phyloP scores from a whole-genome alignment of 2,113 vertebrate species.

The Limnothrissa miodon region DNA sequence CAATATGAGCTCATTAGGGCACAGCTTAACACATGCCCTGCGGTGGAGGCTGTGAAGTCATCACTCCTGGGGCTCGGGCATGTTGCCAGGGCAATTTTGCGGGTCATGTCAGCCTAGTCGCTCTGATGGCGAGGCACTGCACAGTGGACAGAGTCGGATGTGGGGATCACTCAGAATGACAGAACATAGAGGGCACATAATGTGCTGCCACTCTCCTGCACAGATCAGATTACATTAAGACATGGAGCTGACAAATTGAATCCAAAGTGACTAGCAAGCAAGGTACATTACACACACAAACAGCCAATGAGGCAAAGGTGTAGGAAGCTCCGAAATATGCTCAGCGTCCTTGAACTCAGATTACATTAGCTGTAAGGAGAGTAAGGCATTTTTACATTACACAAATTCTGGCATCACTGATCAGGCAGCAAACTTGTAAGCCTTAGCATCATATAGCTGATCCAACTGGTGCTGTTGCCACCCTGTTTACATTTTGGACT shows the following conservation, averaged over 20 bases:
- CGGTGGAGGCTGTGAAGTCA: neutral
- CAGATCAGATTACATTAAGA: neutral
- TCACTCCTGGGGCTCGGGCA: neutral
- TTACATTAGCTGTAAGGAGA: neutral
- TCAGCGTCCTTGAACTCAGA: neutral
- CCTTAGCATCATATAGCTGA: too few species aligned
- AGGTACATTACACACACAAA: neutral
- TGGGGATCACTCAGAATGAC: slow-evolving; percentile 24
- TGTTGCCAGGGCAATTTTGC: slow-evolving; percentile 26
- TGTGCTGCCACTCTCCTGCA: neutral
- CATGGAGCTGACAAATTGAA: neutral
- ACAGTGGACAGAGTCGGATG: slow-evolving; percentile 21
- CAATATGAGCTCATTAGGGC: neutral
- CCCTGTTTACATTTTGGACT: neutral
- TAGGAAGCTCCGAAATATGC: neutral
- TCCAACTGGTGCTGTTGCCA: too few species aligned
- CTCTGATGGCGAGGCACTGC: slow-evolving; percentile 18
- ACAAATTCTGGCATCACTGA: too few species aligned
- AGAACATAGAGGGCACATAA: slow-evolving; percentile 21
- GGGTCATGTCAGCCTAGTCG: slow-evolving; percentile 10
- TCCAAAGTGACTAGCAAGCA: neutral
- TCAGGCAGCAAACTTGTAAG: too few species aligned
- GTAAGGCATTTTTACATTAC: too few species aligned
- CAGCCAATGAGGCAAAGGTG: too few species aligned
- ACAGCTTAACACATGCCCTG: neutral